Evolutionary conservation across 2,113 vertebrate species (phyloP).

Genomic region (Dascyllus trimaculatus): DNA sequence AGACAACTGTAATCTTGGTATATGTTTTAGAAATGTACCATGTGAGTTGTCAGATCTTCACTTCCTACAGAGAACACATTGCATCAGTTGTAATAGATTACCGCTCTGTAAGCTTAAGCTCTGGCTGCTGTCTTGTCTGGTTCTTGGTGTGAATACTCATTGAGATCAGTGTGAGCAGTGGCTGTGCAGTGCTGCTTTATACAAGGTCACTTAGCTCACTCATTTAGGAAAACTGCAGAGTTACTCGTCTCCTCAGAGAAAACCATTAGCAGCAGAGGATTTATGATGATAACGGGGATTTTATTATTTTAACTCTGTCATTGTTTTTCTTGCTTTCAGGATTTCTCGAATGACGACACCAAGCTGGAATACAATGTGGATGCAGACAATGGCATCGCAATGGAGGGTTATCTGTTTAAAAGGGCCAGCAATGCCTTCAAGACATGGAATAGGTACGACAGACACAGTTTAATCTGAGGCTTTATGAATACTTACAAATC

Average conservation of each 20-base stretch:
- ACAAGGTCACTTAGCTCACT: not conserved
- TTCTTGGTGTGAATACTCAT: not conserved
- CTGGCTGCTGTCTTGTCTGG: not conserved
- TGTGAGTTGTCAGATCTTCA: too few relatives aligned
- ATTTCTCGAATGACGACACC: conserved; percentile 95
- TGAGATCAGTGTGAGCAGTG: conserved; percentile 10
- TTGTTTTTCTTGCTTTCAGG: conserved; percentile 80
- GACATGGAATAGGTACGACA: conserved; percentile 96
- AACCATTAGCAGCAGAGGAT: not conserved
- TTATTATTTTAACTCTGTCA: not conserved
- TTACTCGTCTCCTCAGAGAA: not conserved
- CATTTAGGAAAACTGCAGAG: not conserved
- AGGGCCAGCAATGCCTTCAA: conserved; percentile 99
- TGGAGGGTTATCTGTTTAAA: conserved; percentile 99
- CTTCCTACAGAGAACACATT: too few relatives aligned
- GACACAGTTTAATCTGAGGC: not conserved
- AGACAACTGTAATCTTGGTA: not conserved
- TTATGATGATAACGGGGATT: too few relatives aligned
- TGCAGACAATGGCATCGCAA: conserved; percentile 94
- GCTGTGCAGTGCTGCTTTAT: not conserved
- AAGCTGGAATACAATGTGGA: conserved; percentile 97
- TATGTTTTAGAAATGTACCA: fast-evolving
- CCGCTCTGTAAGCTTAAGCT: not conserved
- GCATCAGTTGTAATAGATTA: not conserved
- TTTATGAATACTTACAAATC: not conserved